A percentile compares a stretch with the other conserved stretches of the same genome.
These are phyloP conservation scores for Leptarthrus brevirostris DNA, from an alignment of 2,888 invertebrate genomes.

Conservation along the genomic window DNA sequence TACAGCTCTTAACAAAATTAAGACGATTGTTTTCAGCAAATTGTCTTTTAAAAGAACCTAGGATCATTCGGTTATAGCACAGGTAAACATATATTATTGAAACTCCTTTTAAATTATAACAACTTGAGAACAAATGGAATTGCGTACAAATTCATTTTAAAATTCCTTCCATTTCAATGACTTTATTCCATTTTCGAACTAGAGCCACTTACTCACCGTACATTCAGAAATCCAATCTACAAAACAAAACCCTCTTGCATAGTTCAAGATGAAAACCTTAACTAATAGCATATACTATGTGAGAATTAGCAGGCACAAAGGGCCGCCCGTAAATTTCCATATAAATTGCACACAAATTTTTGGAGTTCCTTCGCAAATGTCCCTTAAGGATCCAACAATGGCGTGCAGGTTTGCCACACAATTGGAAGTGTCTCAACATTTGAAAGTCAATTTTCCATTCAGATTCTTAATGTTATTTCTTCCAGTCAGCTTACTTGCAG, in stretches of 20 bases:
- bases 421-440: constrained; percentile 43
- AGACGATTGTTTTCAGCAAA: too few relatives aligned
- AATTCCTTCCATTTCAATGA: not conserved
- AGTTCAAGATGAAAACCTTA: not conserved
- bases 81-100: too few relatives aligned
- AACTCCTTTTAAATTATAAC: too few relatives aligned
- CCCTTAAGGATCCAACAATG: constrained; percentile 47
- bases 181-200: not conserved
- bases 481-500: constrained; percentile 29
- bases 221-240: constrained; percentile 4
- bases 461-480: constrained; percentile 41
- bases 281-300: constrained; percentile 22
- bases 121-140: too few relatives aligned
- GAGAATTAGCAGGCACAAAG: constrained; percentile 35
- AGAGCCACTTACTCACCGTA: not conserved
- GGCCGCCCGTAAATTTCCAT: constrained; percentile 25
- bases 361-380: constrained; percentile 22
- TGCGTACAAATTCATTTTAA: not conserved
- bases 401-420: constrained; percentile 45
- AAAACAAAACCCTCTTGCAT: constrained; percentile 36
- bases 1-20: too few relatives aligned
- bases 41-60: too few relatives aligned
- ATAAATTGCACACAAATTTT: constrained; percentile 44
- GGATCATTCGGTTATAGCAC: too few relatives aligned
- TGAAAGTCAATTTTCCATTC: constrained; percentile 41